Evolutionary conservation across 2,797 vertebrate genomes (phyloP), one percentile per base, ranked within the genome.

Genomic region (Enoplosus armatus): DNA sequence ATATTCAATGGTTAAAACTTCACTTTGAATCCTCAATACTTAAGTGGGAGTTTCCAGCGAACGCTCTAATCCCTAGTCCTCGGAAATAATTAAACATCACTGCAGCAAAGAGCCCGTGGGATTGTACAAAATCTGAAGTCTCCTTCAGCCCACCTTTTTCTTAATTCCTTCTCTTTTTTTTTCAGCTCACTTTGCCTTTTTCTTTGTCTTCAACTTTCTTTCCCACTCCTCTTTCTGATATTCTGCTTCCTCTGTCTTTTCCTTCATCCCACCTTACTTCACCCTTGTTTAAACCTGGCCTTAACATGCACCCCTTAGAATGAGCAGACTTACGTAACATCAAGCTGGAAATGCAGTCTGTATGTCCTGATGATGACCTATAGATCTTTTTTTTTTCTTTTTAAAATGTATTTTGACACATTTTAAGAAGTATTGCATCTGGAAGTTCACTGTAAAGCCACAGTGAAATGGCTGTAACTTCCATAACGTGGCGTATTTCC

Each of bases 81-180:
- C 18, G 15, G 72, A 85, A 87, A 83, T 89, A 86, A 86, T 88
- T 72, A 83, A 86, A 85, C 84, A 54, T 75, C 71, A 15, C 37
- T 61, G 78, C 82, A 59, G 69, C 3, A 3, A 56, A 26, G 47
- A 77, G 68, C 66, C 53, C 0, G 69, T 77, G 72, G 80, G 79
- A 77, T 72, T 63, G 58, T 53, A 64, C 55, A 74, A 33, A 73
- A 66, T 54, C 71, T 64, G 24, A 4, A 24, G 41, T 66, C 60
- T 72, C 66, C 62, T 72, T 79, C 74, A 61, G 41, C 63, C 83
- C 56, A 68, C 60, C 51, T 68, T 68, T 56, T 33, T 53, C 12
- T 62, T 75, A 53, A 72, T 55, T 79, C 72, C 26, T 69, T 53
- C 67, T 51, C 8, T 26, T 51, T 58, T 55, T 39, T 18, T 60